These are phyloP conservation scores for Nomada flava DNA, from an alignment of 2,888 invertebrate genomes.

Conservation along the genomic window DNA sequence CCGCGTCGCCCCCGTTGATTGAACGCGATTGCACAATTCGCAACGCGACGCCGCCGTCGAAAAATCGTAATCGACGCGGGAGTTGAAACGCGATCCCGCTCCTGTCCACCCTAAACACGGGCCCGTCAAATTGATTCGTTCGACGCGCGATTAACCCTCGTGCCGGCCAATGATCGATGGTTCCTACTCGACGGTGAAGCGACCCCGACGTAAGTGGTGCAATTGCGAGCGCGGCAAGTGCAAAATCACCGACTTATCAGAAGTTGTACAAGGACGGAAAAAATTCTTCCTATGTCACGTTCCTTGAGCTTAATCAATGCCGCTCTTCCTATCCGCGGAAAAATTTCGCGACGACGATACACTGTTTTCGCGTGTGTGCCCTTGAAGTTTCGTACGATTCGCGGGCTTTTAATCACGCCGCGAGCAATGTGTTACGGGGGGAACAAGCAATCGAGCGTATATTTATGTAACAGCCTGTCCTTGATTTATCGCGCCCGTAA, in stretches of 20 bases:
- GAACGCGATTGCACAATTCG: conserved; percentile 50
- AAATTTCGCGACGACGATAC: not conserved
- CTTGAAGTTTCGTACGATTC: not conserved
- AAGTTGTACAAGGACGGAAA: not conserved
- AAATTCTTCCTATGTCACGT: not conserved
- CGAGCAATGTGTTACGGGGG: not conserved
- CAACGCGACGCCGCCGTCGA: conserved; percentile 35
- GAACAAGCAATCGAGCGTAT: not conserved
- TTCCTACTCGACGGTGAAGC: not conserved
- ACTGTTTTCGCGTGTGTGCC: not conserved
- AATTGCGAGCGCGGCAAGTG: conserved; percentile 1
- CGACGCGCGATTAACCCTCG: conserved; percentile 41
- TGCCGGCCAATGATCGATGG: conserved; percentile 36
- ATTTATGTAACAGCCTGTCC: not conserved
- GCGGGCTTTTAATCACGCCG: not conserved
- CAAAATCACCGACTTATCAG: not conserved
- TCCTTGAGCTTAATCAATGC: not conserved
- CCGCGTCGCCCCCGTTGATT: conserved; percentile 40
- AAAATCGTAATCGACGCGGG: conserved; percentile 41
- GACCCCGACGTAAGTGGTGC: not conserved
- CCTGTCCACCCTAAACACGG: conserved; percentile 25
- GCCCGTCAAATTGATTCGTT: conserved; percentile 52
- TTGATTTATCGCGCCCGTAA: not conserved
- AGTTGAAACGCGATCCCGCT: conserved; percentile 32
- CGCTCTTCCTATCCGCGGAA: not conserved